Conservation (phyloP, 2,797 vertebrate species). For the Phataginus tricuspis region DNA sequence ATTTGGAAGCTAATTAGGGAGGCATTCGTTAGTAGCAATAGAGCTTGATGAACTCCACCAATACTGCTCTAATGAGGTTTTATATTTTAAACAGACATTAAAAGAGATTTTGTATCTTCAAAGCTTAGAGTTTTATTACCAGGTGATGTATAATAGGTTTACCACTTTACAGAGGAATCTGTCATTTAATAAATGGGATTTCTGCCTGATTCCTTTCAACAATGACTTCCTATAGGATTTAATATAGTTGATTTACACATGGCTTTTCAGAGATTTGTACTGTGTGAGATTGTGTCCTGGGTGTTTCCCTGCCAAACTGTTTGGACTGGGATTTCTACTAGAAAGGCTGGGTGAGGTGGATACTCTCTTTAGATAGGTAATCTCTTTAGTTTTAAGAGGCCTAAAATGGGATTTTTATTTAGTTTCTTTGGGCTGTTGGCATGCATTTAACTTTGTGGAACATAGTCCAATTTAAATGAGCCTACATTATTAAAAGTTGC, state of each 20-base stretch:
- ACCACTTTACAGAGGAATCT: background rate
- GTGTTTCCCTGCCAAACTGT: too few relatives aligned
- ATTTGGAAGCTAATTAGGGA: constrained; percentile 5
- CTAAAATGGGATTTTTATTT: background rate
- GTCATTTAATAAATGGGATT: constrained; percentile 23
- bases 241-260: background rate
- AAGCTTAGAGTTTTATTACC: constrained; percentile 3
- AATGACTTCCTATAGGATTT: background rate
- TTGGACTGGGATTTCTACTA: background rate
- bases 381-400: background rate
- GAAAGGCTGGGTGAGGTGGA: background rate
- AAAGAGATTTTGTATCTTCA: constrained; percentile 2
- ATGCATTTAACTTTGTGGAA: background rate
- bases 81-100: constrained; percentile 4
- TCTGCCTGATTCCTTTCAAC: constrained; percentile 8
- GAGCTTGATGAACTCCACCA: background rate
- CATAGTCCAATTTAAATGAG: background rate
- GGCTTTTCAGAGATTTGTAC: background rate
- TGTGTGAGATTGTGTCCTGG: background rate
- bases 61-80: background rate
- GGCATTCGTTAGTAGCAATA: background rate
- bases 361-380: background rate
- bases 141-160: background rate
- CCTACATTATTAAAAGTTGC: background rate
- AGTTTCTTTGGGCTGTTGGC: background rate